Conservation (phyloP, 2,888 invertebrate genomes). For the Phasia obesa region DNA sequence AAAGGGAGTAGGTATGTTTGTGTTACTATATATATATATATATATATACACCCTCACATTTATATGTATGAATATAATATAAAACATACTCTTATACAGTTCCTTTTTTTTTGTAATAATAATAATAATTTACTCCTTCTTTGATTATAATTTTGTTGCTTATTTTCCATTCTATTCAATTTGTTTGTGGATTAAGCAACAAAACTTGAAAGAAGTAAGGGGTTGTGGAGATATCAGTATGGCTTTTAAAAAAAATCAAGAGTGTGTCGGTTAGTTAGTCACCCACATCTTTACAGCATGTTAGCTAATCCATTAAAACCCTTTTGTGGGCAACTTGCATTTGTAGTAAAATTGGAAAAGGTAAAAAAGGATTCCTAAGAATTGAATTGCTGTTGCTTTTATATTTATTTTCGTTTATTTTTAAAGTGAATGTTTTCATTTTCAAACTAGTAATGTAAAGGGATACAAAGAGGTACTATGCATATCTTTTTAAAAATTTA, state of each 20-base stretch:
- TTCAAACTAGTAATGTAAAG: background rate
- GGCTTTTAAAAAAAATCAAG: no score
- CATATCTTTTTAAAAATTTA: no score
- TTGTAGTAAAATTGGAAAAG: constrained; percentile 32
- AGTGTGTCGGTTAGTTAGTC: background rate
- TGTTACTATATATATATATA: background rate
- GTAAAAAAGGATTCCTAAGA: background rate
- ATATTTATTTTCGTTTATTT: background rate
- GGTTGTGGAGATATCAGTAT: no score
- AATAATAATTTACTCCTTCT: constrained; percentile 79
- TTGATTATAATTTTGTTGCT: constrained; percentile 66
- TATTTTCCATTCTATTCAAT: constrained; percentile 62
- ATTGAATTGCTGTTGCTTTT: constrained; percentile 15
- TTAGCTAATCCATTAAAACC: constrained; percentile 60
- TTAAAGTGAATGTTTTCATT: background rate
- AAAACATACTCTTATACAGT: constrained; percentile 11
- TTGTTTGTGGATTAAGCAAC: constrained; percentile 59
- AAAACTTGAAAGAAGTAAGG: background rate
- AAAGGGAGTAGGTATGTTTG: background rate
- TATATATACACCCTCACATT: background rate
- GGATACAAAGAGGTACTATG: no score
- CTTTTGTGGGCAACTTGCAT: constrained; percentile 64
- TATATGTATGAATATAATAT: constrained; percentile 1
- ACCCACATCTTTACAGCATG: constrained; percentile 8
- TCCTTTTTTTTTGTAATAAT: constrained; percentile 72